Evolutionary conservation across 2,888 invertebrate species (phyloP).

Genomic region (Ditula angustiorana): DNA sequence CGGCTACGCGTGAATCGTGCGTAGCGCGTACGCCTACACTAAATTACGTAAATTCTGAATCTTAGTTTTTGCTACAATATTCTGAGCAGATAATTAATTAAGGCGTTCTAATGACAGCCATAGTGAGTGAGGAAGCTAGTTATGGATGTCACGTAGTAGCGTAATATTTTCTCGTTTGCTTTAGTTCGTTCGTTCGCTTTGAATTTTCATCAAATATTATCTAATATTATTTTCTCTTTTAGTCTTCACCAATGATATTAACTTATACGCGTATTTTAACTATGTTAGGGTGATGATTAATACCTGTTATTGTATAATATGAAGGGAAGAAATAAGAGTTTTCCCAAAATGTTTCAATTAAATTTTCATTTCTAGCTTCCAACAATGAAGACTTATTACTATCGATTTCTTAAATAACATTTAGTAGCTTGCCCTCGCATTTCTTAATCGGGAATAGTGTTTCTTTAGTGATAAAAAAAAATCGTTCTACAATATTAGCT

Average conservation of each 20-base stretch:
- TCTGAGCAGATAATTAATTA: neutral
- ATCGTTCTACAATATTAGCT: too few species aligned
- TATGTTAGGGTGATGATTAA: too few species aligned
- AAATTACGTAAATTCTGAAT: neutral
- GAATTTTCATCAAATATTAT: neutral
- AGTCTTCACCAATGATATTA: neutral
- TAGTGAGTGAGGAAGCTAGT: neutral
- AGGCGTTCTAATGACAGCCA: neutral
- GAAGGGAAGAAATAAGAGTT: too few species aligned
- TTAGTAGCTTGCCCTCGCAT: too few species aligned
- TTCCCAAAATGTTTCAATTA: too few species aligned
- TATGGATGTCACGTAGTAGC: constrained; percentile 20
- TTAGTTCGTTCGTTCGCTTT: neutral
- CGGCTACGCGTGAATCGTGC: constrained; percentile 19
- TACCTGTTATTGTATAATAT: too few species aligned
- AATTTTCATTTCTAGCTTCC: too few species aligned
- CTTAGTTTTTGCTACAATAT: neutral
- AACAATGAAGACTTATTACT: too few species aligned
- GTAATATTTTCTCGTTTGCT: constrained; percentile 22
- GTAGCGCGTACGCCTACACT: constrained; percentile 26
- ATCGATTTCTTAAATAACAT: too few species aligned
- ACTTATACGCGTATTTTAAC: too few species aligned
- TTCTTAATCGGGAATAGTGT: too few species aligned
- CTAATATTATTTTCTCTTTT: neutral
- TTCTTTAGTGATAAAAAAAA: too few species aligned